Percentiles rank a stretch among this genome's conserved stretches.
Evolutionary conservation across 2,113 vertebrate species (phyloP).

Genomic region (Hypomesus transpacificus): DNA sequence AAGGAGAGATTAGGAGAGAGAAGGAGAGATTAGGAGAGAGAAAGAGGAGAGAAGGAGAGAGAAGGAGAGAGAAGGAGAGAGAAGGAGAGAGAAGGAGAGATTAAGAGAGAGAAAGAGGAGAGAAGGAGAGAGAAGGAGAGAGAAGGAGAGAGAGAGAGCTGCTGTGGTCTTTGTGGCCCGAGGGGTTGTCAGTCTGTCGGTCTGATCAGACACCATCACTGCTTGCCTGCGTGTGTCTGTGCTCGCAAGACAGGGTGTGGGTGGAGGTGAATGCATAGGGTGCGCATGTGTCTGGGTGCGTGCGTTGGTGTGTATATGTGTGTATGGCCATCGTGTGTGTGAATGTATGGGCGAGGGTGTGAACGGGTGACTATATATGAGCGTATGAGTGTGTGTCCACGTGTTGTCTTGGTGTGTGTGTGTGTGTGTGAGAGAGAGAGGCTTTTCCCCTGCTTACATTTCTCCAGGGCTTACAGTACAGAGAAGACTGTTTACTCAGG

Average conservation of each 20-base stretch:
- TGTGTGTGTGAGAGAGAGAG: background rate
- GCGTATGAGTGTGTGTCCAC: slow-evolving; percentile 7
- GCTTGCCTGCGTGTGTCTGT: background rate
- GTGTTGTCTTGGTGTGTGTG: slow-evolving; percentile 4
- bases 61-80: slow-evolving; percentile 7
- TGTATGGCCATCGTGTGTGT: too few relatives aligned
- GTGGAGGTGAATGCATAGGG: background rate
- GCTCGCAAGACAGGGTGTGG: background rate
- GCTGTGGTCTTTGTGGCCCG: slow-evolving; percentile 34
- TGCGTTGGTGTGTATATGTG: background rate
- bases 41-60: slow-evolving; percentile 9
- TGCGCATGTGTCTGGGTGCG: background rate
- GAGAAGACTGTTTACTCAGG: slow-evolving; percentile 8
- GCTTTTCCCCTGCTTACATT: slow-evolving; percentile 7
- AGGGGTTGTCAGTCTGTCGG: slow-evolving; percentile 34
- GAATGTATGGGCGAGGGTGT: background rate
- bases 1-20: slow-evolving; percentile 14
- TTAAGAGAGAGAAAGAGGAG: slow-evolving; percentile 11
- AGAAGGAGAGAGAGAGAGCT: slow-evolving; percentile 21
- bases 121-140: slow-evolving; percentile 2
- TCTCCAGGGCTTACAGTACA: slow-evolving; percentile 6
- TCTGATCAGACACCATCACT: slow-evolving; percentile 12
- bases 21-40: slow-evolving; percentile 19
- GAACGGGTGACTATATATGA: background rate
- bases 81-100: slow-evolving; percentile 7